Conservation (phyloP, 2,888 invertebrate species). For the Campoplex capitator region DNA sequence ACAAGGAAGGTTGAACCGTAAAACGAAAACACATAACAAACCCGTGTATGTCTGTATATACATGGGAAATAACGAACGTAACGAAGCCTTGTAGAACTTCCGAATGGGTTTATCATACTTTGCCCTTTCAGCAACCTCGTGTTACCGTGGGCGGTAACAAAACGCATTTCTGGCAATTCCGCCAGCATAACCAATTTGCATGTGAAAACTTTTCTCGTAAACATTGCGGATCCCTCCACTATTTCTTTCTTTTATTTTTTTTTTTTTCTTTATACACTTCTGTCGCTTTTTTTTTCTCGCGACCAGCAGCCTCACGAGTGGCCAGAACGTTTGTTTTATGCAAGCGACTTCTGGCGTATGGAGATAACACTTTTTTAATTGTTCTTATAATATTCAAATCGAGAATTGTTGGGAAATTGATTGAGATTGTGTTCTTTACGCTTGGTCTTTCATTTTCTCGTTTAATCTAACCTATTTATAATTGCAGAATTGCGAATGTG, state of each 20-base stretch:
- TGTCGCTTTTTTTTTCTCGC: background rate
- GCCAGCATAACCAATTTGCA: slow-evolving; percentile 60
- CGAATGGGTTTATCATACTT: slow-evolving; percentile 68
- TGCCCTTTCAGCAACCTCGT: slow-evolving; percentile 49
- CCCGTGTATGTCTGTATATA: slow-evolving; percentile 17
- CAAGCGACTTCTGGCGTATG: slow-evolving; percentile 11
- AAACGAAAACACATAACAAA: slow-evolving; percentile 10
- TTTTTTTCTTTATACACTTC: background rate
- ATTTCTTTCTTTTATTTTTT: slow-evolving; percentile 8
- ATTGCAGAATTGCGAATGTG: background rate
- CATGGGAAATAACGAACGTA: slow-evolving; percentile 36
- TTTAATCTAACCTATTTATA: background rate
- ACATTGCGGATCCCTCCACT: slow-evolving; percentile 37
- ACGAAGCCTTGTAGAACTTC: slow-evolving; percentile 52
- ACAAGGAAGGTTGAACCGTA: slow-evolving; percentile 14
- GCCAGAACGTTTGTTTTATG: slow-evolving; percentile 26
- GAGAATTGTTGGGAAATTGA: background rate
- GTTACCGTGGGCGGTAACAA: slow-evolving; percentile 53
- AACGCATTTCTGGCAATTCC: slow-evolving; percentile 64
- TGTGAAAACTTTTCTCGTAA: slow-evolving; percentile 65
- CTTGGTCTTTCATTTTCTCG: background rate
- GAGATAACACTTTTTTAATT: slow-evolving; percentile 38
- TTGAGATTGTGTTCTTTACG: background rate
- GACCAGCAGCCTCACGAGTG: background rate
- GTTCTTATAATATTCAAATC: background rate